phyloP scores from a whole-genome alignment of 2,113 vertebrate genomes.

The Clarias gariepinus region DNA sequence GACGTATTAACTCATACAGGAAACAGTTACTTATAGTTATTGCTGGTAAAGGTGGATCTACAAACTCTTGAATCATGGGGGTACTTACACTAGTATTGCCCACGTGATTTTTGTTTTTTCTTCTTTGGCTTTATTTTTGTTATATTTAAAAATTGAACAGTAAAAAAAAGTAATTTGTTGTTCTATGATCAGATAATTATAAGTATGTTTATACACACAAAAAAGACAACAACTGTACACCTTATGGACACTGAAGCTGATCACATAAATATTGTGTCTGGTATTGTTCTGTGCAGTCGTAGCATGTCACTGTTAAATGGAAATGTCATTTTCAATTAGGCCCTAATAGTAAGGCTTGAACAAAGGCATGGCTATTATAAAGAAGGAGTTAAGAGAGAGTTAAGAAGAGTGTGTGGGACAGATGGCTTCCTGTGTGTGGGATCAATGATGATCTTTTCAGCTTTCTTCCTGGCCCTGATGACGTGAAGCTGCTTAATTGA shows the following conservation, averaged over 20 bases:
- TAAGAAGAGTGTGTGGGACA: background rate
- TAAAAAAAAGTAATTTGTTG: too few relatives aligned
- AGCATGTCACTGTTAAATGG: background rate
- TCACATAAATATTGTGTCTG: background rate
- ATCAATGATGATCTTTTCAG: slow-evolving; percentile 25
- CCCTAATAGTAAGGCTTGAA: background rate
- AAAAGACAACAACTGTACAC: background rate
- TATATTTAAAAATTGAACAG: too few relatives aligned
- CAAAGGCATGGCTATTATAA: slow-evolving; percentile 16
- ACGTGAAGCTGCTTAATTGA: slow-evolving; percentile 17
- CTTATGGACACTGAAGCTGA: background rate
- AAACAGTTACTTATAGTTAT: too few relatives aligned
- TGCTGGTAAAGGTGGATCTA: too few relatives aligned
- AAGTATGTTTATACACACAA: too few relatives aligned
- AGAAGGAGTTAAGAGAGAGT: too few relatives aligned
- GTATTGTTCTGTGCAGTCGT: background rate
- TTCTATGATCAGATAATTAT: too few relatives aligned
- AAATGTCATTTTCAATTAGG: background rate
- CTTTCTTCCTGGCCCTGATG: slow-evolving; percentile 11
- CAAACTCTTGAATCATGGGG: too few relatives aligned
- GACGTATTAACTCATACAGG: too few relatives aligned
- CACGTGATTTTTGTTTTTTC: too few relatives aligned
- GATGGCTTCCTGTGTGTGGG: slow-evolving; percentile 26
- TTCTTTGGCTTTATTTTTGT: too few relatives aligned
- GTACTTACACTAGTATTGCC: too few relatives aligned